A percentile compares a stretch with the other conserved stretches of the same genome.
phyloP scores from a whole-genome alignment of 53 echinoderm and acorn worm species.

The Echinometra lucunter region DNA sequence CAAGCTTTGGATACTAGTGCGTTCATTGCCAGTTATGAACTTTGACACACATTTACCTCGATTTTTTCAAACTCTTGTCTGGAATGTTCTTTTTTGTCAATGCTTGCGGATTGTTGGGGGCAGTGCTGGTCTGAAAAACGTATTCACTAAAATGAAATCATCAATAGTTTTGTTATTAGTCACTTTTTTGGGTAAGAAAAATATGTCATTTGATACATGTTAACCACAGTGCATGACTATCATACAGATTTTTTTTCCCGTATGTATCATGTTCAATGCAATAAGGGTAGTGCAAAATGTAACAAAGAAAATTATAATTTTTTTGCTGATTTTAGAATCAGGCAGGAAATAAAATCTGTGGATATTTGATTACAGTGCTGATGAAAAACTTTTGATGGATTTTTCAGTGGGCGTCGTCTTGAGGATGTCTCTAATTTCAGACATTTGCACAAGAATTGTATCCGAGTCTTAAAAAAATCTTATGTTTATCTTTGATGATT shows the following conservation, averaged over 20 bases:
- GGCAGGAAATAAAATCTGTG: conserved; percentile 30
- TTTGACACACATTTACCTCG: not conserved
- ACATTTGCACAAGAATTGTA: not conserved
- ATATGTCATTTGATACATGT: not conserved
- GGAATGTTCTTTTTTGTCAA: not conserved
- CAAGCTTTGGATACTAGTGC: too few species aligned
- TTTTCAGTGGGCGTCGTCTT: not conserved
- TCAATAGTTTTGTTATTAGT: not conserved
- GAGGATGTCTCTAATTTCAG: conserved; percentile 32
- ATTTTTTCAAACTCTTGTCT: not conserved
- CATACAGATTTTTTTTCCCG: not conserved
- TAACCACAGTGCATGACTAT: conserved; percentile 8
- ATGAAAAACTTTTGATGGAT: conserved; percentile 20
- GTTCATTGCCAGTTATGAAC: not conserved
- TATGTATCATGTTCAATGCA: not conserved
- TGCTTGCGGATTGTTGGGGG: not conserved
- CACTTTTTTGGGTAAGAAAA: not conserved
- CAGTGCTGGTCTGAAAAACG: not conserved
- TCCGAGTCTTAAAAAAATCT: not conserved
- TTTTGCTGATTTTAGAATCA: conserved; percentile 1
- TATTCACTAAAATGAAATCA: not conserved
- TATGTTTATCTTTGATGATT: not conserved
- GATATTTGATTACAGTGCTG: conserved; percentile 17
- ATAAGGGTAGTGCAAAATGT: not conserved
- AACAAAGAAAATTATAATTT: not conserved